Conservation (phyloP, 2,113 vertebrate species). For the Conger conger region DNA sequence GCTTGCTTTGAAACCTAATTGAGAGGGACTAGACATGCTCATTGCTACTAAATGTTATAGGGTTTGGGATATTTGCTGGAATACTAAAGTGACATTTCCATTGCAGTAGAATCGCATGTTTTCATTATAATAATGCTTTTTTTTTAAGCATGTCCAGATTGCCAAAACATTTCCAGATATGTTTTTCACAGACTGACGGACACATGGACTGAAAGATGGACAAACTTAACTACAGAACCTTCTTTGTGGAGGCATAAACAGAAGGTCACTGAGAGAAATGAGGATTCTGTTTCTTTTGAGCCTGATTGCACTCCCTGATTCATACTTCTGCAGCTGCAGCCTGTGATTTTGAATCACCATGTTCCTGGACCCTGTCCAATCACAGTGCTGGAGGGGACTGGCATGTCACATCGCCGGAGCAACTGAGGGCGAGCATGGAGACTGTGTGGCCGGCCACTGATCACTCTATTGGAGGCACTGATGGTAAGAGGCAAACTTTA, state of each 20-base stretch:
- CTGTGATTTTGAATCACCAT: slow-evolving; percentile 72
- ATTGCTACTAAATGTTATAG: too few species aligned
- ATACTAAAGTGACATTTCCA: too few species aligned
- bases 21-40: too few species aligned
- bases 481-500: slow-evolving; percentile 53
- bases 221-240: too few species aligned
- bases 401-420: slow-evolving; percentile 59
- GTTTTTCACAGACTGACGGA: too few species aligned
- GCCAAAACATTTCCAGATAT: too few species aligned
- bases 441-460: slow-evolving; percentile 53
- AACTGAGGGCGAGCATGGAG: slow-evolving; percentile 26
- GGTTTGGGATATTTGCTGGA: too few species aligned
- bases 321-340: slow-evolving; percentile 49
- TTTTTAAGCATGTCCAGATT: too few species aligned
- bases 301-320: not conserved
- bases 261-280: not conserved
- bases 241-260: not conserved
- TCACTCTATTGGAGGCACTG: slow-evolving; percentile 57
- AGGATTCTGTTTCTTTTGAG: not conserved
- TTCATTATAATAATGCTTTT: too few species aligned
- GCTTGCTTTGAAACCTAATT: too few species aligned
- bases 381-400: slow-evolving; percentile 63
- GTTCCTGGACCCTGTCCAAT: slow-evolving; percentile 69
- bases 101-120: too few species aligned
- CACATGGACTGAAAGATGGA: too few species aligned